Conservation (phyloP, 2,113 vertebrate species). For the Odocoileus virginianus region DNA sequence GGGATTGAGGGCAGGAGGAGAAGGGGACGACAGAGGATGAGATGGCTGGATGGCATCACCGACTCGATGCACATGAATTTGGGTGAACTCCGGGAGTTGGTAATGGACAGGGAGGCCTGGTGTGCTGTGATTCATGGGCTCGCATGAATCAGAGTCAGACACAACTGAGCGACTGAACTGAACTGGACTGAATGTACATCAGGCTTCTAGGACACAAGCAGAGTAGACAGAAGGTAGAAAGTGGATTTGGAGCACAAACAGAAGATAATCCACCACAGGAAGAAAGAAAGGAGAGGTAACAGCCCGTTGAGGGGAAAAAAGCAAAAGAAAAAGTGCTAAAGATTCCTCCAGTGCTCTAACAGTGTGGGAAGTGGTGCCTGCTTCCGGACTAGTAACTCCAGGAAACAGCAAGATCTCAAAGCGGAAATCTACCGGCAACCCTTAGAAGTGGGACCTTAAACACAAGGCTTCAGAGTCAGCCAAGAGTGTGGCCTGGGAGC, state of each 20-base stretch:
- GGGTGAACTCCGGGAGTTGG: no score
- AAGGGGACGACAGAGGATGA: no score
- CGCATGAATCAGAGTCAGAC: no score
- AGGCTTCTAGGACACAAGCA: neutral
- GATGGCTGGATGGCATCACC: no score
- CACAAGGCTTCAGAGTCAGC: neutral
- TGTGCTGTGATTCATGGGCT: no score
- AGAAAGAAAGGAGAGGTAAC: neutral
- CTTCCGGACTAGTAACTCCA: neutral
- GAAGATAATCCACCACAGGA: neutral
- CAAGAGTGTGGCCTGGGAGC: neutral
- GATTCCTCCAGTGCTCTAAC: neutral
- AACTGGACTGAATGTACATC: neutral
- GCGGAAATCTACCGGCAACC: no score
- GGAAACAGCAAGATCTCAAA: neutral
- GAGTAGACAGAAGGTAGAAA: neutral
- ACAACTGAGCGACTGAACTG: no score
- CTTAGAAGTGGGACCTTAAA: neutral
- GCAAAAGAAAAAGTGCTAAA: neutral
- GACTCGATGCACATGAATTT: no score
- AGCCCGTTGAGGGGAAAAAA: neutral
- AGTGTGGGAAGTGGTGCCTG: neutral
- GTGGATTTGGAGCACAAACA: neutral
- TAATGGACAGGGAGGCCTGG: no score
- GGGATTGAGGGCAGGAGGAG: no score